phyloP scores from a whole-genome alignment of 2,888 invertebrate species.

The Aphrophora alni region DNA sequence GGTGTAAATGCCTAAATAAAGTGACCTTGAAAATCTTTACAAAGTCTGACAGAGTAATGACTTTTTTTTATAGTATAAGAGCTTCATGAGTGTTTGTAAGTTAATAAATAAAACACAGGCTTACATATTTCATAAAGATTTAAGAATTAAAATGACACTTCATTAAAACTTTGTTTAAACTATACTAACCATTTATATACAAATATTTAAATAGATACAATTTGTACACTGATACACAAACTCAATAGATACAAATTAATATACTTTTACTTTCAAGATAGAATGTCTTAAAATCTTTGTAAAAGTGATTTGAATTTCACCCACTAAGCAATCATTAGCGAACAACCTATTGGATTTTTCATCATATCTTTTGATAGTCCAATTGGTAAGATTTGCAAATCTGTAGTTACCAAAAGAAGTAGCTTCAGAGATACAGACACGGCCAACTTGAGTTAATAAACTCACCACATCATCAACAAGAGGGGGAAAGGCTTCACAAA shows the following conservation, averaged over 20 bases:
- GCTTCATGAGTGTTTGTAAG: no score
- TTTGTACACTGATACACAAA: background rate
- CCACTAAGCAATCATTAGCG: constrained; percentile 52
- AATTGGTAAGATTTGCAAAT: constrained; percentile 35
- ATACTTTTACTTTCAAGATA: constrained; percentile 59
- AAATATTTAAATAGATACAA: background rate
- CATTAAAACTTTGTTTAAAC: no score
- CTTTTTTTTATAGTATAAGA: no score
- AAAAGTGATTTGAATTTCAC: constrained; percentile 58
- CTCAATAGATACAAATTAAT: constrained; percentile 49
- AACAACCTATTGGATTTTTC: background rate
- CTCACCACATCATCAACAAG: constrained; percentile 88
- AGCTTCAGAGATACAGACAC: constrained; percentile 84
- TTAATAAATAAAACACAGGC: no score
- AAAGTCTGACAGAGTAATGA: no score
- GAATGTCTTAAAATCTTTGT: constrained; percentile 57
- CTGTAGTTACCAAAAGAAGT: constrained; percentile 64
- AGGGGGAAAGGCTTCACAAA: constrained; percentile 92
- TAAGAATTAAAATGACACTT: no score
- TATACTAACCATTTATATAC: background rate
- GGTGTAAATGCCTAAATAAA: no score
- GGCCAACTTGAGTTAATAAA: constrained; percentile 83
- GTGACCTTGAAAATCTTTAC: no score
- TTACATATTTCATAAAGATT: no score
- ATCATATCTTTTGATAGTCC: constrained; percentile 52